phyloP scores from a whole-genome alignment of 2,888 invertebrate species.

The Coecobrya sp. region DNA sequence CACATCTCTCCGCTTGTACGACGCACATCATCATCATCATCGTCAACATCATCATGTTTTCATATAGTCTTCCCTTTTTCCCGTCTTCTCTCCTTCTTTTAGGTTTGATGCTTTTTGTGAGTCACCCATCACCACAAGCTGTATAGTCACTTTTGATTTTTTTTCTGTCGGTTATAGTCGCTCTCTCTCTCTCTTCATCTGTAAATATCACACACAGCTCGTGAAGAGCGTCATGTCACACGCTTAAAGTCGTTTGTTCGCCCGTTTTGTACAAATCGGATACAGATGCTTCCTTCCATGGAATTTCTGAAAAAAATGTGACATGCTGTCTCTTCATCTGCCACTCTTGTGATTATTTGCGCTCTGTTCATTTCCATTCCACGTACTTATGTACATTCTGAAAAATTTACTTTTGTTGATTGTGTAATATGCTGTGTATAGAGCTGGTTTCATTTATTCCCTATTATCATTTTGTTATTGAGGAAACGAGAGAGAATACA shows the following conservation, averaged over 20 bases:
- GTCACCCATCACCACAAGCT: conserved; percentile 40
- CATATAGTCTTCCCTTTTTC: conserved; percentile 47
- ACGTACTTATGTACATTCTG: background rate
- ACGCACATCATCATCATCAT: conserved; percentile 53
- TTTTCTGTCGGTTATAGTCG: conserved; percentile 22
- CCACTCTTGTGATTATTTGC: background rate
- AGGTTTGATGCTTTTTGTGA: conserved; percentile 46
- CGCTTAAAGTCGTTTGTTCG: conserved; percentile 29
- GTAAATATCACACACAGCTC: conserved; percentile 36
- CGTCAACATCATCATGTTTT: background rate
- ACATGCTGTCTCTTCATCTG: conserved; percentile 53
- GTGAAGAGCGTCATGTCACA: conserved; percentile 53
- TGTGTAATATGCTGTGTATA: background rate
- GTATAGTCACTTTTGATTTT: conserved; percentile 5
- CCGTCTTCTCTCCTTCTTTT: conserved; percentile 21
- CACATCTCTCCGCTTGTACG: background rate
- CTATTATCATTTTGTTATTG: background rate
- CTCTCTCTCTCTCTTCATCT: conserved; percentile 8
- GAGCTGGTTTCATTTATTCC: background rate
- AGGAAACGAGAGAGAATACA: background rate
- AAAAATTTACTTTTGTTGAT: background rate
- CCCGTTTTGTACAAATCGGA: conserved; percentile 41
- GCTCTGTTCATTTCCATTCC: background rate
- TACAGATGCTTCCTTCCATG: conserved; percentile 75
- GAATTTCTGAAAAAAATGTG: conserved; percentile 63